A percentile compares a stretch with the other conserved stretches of the same genome.
Evolutionary conservation across 2,113 vertebrate species (phyloP).

Genomic region (Mellivora capensis): DNA sequence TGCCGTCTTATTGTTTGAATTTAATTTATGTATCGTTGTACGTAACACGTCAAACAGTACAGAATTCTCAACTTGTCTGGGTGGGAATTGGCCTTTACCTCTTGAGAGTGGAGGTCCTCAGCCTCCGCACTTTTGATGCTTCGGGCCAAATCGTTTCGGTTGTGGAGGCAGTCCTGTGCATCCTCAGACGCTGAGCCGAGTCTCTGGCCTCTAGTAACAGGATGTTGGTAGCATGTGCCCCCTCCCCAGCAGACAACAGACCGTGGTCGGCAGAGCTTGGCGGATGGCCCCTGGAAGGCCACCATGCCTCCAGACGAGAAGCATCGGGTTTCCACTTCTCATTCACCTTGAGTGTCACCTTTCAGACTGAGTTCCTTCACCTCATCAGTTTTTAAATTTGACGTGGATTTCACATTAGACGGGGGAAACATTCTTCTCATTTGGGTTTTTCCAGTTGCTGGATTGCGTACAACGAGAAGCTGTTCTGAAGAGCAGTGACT

Average conservation of each 20-base stretch:
- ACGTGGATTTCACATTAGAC: not conserved
- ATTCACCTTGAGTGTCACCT: not conserved
- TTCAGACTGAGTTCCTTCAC: not conserved
- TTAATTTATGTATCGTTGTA: not conserved
- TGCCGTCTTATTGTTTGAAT: not conserved
- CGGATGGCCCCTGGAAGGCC: not conserved
- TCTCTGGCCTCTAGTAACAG: not conserved
- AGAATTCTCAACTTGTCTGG: not conserved
- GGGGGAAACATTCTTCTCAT: not conserved
- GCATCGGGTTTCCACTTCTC: not conserved
- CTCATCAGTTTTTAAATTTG: not conserved
- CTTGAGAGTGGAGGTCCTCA: not conserved
- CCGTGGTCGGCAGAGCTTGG: not conserved
- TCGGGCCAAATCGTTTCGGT: not conserved
- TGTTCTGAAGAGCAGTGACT: not conserved
- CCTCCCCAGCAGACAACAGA: not conserved
- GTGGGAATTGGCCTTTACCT: not conserved
- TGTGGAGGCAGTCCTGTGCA: not conserved
- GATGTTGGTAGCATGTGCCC: not conserved
- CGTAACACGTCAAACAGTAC: not conserved
- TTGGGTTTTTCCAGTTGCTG: not conserved
- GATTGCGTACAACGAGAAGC: not conserved
- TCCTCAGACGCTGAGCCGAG: not conserved
- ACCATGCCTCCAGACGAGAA: not conserved
- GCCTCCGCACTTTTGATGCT: rapidly evolving